These are phyloP conservation scores for Sciaenops ocellatus DNA, from an alignment of 2,797 vertebrate genomes.

Conservation along the genomic window DNA sequence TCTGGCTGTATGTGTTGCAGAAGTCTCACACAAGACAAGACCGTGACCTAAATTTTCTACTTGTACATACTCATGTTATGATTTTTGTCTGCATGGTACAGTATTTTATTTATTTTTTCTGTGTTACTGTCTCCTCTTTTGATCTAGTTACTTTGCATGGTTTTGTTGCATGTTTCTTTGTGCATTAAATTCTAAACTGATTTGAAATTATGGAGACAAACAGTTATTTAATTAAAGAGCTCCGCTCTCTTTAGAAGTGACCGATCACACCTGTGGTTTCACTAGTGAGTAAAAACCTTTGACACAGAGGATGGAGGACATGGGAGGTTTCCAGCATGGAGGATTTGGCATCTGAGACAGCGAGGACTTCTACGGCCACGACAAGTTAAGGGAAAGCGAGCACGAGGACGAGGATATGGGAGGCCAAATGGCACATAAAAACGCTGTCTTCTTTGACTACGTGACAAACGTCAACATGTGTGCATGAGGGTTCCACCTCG, in stretches of 20 bases:
- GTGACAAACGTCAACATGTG: too few relatives aligned
- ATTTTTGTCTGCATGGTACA: conserved; percentile 22
- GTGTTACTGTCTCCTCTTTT: conserved; percentile 21
- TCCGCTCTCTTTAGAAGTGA: not conserved
- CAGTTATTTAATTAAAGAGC: not conserved
- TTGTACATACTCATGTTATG: conserved; percentile 2
- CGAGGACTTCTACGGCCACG: not conserved
- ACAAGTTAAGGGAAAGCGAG: not conserved
- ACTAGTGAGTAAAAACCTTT: not conserved
- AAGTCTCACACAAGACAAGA: not conserved
- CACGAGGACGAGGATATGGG: not conserved
- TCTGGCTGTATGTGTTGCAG: conserved; percentile 28
- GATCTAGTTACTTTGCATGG: conserved; percentile 13
- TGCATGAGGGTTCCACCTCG: not conserved
- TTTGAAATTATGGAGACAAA: not conserved
- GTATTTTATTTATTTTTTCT: conserved; percentile 11
- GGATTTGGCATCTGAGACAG: not conserved
- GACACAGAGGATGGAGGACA: not conserved
- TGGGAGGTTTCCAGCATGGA: not conserved
- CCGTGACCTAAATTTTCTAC: not conserved
- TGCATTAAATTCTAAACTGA: conserved; percentile 14
- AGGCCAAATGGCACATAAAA: not conserved
- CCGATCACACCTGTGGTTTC: not conserved
- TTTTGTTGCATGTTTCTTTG: conserved; percentile 31
- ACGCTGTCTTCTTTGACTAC: too few relatives aligned